Evolutionary conservation across 2,888 invertebrate species (phyloP).

Genomic region (Tachystola acroxantha): DNA sequence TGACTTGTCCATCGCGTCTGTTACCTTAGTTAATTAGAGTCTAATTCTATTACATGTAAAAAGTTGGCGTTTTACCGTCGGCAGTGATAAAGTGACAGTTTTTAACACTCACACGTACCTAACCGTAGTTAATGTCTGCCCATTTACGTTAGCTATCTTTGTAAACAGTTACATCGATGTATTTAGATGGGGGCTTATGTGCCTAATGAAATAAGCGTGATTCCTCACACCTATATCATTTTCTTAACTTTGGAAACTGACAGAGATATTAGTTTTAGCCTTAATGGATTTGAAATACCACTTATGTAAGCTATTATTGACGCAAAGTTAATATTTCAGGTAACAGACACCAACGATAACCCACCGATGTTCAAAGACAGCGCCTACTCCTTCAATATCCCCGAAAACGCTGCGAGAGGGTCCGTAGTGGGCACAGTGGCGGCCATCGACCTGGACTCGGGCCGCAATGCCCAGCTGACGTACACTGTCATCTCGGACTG

Average conservation of each 20-base stretch:
- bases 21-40: constrained; percentile 8
- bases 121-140: neutral
- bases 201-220: too few species aligned
- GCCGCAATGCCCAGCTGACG: constrained; percentile 91
- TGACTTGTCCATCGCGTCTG: constrained; percentile 3
- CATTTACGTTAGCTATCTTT: neutral
- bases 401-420: constrained; percentile 92
- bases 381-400: constrained; percentile 94
- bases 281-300: too few species aligned
- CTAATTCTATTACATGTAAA: constrained; percentile 12
- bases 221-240: too few species aligned
- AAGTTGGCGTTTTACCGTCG: constrained; percentile 8
- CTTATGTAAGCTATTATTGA: too few species aligned
- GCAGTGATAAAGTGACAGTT: constrained; percentile 7
- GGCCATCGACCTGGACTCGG: constrained; percentile 91
- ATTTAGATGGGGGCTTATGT: too few species aligned
- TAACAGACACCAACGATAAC: constrained; percentile 97
- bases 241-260: too few species aligned
- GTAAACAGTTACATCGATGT: neutral
- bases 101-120: constrained; percentile 4
- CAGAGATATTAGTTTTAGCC: too few species aligned
- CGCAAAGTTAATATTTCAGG: constrained; percentile 77
- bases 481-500: constrained; percentile 95
- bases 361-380: constrained; percentile 91
- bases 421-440: constrained; percentile 91